phyloP scores from a whole-genome alignment of 2,888 invertebrate species.

The Stictocephala bisonia region DNA sequence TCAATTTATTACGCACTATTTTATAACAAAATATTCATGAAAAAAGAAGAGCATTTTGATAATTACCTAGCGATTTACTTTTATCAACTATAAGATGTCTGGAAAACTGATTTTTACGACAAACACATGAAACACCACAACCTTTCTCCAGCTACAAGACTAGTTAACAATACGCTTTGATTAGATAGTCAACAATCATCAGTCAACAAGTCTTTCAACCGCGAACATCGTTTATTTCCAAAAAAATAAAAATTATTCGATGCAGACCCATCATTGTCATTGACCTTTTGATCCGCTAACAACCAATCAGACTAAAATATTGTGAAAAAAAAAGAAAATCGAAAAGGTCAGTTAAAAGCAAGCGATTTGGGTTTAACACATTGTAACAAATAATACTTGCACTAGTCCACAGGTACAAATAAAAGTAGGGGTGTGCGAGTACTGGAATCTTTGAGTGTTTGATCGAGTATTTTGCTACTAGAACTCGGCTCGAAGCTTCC shows the following conservation, averaged over 20 bases:
- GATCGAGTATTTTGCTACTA: too few relatives aligned
- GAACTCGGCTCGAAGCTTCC: too few relatives aligned
- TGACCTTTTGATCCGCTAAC: not conserved
- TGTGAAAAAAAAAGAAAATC: constrained; percentile 1
- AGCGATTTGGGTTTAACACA: not conserved
- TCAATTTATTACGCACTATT: constrained; percentile 43
- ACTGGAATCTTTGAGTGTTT: too few relatives aligned
- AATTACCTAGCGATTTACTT: constrained; percentile 22
- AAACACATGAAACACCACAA: constrained; percentile 43
- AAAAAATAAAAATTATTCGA: too few relatives aligned
- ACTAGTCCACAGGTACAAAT: constrained; percentile 14
- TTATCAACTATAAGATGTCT: constrained; percentile 38
- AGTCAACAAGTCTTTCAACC: too few relatives aligned
- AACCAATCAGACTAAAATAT: not conserved
- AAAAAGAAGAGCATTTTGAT: constrained; percentile 30
- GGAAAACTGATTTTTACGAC: constrained; percentile 40
- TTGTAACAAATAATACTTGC: constrained; percentile 3
- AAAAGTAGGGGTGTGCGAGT: not conserved
- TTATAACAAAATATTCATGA: constrained; percentile 39
- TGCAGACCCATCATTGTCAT: not conserved
- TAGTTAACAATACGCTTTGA: constrained; percentile 44
- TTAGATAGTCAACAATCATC: constrained; percentile 29
- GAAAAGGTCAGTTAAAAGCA: constrained; percentile 12
- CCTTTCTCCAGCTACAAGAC: constrained; percentile 34
- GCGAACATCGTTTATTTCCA: too few relatives aligned